Conservation (phyloP, 2,113 vertebrate genomes). For the Eulemur macaco region DNA sequence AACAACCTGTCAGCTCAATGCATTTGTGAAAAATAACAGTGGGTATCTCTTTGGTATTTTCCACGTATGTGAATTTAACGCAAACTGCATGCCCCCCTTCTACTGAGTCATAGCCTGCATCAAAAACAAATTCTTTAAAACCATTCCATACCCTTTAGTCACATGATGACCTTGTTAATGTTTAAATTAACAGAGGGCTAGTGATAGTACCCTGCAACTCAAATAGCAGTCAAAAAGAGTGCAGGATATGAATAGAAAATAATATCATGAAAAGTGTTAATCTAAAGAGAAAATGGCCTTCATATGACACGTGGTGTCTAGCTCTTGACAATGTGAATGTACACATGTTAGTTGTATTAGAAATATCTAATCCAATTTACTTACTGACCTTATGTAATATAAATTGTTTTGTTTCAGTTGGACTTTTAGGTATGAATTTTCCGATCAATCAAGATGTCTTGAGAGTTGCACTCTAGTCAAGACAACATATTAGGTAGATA, state of each 20-base stretch:
- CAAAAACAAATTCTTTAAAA: not conserved
- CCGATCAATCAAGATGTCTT: not conserved
- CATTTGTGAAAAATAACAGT: slow-evolving; percentile 79
- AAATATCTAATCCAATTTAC: not conserved
- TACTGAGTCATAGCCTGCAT: not conserved
- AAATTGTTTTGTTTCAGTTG: not conserved
- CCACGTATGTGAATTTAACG: slow-evolving; percentile 72
- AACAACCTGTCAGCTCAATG: slow-evolving; percentile 77
- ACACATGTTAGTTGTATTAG: not conserved
- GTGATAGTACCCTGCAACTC: not conserved
- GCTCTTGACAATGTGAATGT: not conserved
- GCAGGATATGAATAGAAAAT: not conserved
- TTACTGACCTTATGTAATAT: not conserved
- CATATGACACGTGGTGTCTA: not conserved
- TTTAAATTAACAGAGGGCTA: not conserved
- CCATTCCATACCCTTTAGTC: slow-evolving; percentile 1
- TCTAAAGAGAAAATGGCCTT: not conserved
- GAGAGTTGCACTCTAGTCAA: not conserved
- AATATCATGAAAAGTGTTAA: not conserved
- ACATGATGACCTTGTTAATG: not conserved
- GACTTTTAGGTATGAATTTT: not conserved
- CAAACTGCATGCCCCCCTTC: not conserved
- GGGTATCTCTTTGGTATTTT: slow-evolving; percentile 70
- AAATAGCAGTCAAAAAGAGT: not conserved
- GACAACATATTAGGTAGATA: not conserved